These are phyloP conservation scores for Champsocephalus esox DNA, from an alignment of 2,797 vertebrate species.

Conservation along the genomic window DNA sequence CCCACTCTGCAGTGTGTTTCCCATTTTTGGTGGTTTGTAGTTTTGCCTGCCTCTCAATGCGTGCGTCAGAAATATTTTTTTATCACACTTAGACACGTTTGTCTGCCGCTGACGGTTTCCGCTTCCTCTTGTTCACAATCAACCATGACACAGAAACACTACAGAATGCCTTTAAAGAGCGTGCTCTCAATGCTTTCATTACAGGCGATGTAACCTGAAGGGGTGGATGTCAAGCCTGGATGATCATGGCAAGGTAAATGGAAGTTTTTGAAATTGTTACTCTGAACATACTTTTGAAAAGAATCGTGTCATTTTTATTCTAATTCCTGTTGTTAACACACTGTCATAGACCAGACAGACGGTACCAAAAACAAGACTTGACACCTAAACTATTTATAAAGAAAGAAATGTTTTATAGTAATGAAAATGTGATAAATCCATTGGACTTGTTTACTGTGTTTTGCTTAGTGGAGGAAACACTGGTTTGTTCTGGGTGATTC, in stretches of 20 bases:
- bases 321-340: constrained; percentile 22
- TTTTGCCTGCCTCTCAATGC: constrained; percentile 3
- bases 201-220: constrained; percentile 89
- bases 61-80: background rate
- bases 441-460: constrained; percentile 26
- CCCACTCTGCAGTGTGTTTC: constrained; percentile 7
- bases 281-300: background rate
- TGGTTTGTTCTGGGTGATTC: constrained; percentile 94
- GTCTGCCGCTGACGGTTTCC: constrained; percentile 41
- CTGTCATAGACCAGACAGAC: background rate
- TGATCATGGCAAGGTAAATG: constrained; percentile 89
- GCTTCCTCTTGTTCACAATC: constrained; percentile 54
- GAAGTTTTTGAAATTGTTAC: background rate
- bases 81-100: background rate
- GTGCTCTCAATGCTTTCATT: constrained; percentile 45
- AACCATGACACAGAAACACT: constrained; percentile 34
- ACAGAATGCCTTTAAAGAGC: constrained; percentile 17
- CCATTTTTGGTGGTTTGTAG: constrained; percentile 2
- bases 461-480: constrained; percentile 94
- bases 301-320: background rate
- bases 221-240: constrained; percentile 97
- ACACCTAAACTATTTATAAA: background rate
- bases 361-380: background rate
- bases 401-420: background rate
- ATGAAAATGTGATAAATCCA: background rate